Percentiles rank a stretch among this genome's conserved stretches.
These are phyloP conservation scores for Prunella strophiata DNA, from an alignment of 2,797 vertebrate species.

Conservation along the genomic window DNA sequence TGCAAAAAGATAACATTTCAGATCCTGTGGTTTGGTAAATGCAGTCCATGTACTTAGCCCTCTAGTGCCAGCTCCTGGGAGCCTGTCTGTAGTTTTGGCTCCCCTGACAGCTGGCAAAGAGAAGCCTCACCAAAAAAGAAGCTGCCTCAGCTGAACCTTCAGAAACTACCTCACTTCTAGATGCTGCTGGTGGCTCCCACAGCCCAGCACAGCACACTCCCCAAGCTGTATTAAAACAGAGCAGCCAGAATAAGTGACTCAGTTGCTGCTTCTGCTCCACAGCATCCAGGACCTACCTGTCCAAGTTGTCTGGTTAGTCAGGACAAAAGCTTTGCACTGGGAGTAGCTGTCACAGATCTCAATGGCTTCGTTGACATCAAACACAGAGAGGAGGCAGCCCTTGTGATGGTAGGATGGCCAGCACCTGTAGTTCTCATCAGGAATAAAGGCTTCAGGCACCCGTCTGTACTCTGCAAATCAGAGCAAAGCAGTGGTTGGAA, in stretches of 20 bases:
- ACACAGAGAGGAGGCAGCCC: constrained; percentile 86
- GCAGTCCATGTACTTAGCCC: accelerated
- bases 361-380: constrained; percentile 80
- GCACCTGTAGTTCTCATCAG: constrained; percentile 85
- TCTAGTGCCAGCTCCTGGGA: neutral
- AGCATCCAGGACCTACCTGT: constrained; percentile 77
- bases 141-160: neutral
- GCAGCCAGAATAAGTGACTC: neutral
- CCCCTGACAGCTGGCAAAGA: neutral
- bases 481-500: neutral
- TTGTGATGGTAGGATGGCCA: constrained; percentile 90
- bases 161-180: neutral
- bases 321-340: constrained; percentile 86
- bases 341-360: constrained; percentile 85
- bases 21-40: neutral
- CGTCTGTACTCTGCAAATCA: constrained; percentile 80
- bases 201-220: neutral
- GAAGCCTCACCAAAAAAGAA: neutral
- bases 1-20: neutral
- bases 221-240: neutral
- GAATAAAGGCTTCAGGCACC: constrained; percentile 75
- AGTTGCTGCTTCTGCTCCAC: neutral
- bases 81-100: neutral
- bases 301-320: constrained; percentile 90
- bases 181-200: neutral